These are phyloP conservation scores for Calephelis virginiensis DNA, from an alignment of 1,140 invertebrate species.

Conservation along the genomic window DNA sequence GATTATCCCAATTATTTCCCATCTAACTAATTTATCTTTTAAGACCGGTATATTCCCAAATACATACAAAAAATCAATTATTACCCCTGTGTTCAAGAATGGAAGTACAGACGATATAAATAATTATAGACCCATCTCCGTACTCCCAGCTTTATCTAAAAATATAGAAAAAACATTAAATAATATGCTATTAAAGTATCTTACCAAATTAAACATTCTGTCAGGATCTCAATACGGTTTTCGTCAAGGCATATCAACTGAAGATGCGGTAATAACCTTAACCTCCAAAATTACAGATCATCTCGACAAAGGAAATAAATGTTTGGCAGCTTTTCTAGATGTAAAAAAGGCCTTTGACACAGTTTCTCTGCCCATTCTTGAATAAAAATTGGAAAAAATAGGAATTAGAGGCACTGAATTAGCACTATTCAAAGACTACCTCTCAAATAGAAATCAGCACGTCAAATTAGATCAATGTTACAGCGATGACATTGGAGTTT, in stretches of 20 bases:
- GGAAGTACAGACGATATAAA: background rate
- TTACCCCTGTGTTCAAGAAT: slow-evolving; percentile 2
- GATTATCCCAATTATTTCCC: background rate
- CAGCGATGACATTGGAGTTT: no score
- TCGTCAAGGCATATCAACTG: background rate
- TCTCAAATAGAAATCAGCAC: slow-evolving; percentile 23
- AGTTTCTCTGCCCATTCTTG: no score
- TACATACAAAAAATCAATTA: slow-evolving; percentile 13
- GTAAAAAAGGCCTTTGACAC: no score
- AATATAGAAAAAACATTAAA: slow-evolving; percentile 4
- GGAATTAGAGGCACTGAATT: no score
- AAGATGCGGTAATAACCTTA: background rate
- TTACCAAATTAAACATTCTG: no score
- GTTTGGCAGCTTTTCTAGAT: no score
- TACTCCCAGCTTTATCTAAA: slow-evolving; percentile 1
- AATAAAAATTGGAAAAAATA: no score
- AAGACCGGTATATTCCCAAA: background rate
- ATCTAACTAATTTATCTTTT: background rate
- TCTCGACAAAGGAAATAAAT: no score
- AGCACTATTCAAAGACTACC: slow-evolving; percentile 19
- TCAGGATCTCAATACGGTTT: no score
- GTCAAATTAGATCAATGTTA: no score
- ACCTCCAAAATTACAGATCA: background rate
- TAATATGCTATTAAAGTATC: background rate
- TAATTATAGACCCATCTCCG: background rate